Conservation (phyloP, 2,113 vertebrate genomes). For the Menura novaehollandiae region DNA sequence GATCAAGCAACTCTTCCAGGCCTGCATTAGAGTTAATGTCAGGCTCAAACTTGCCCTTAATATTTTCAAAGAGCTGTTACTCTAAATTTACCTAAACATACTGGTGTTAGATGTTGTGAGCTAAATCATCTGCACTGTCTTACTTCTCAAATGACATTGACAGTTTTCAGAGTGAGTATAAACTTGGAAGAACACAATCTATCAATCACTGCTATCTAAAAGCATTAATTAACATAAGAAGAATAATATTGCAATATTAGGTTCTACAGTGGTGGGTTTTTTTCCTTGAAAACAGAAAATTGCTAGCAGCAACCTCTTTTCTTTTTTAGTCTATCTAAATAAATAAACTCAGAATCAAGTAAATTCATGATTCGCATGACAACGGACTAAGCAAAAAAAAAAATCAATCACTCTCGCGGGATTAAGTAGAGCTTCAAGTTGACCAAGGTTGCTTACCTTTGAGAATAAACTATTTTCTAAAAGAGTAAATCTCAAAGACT, state of each 20-base stretch:
- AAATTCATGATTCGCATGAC: constrained; percentile 7
- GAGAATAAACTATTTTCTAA: constrained; percentile 58
- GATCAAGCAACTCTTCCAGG: neutral
- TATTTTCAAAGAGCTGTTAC: constrained; percentile 3
- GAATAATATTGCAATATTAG: neutral
- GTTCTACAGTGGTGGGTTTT: neutral
- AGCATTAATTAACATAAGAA: constrained; percentile 44
- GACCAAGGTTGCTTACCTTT: constrained; percentile 53
- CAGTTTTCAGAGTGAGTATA: constrained; percentile 34
- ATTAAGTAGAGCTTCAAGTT: constrained; percentile 47
- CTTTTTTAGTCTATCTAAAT: neutral
- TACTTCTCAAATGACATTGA: constrained; percentile 24
- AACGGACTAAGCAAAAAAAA: neutral
- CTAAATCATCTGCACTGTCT: constrained; percentile 9
- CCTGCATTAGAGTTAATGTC: neutral
- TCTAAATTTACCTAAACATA: constrained; percentile 21
- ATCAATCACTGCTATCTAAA: constrained; percentile 41
- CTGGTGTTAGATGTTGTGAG: neutral
- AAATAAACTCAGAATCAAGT: neutral
- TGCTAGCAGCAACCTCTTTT: neutral
- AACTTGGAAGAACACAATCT: constrained; percentile 46
- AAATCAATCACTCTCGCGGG: constrained; percentile 12
- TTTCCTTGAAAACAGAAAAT: neutral
- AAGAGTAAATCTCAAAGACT: constrained; percentile 54
- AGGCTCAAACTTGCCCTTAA: neutral